Conservation (phyloP, 2,797 vertebrate species). For the Spizella passerina region DNA sequence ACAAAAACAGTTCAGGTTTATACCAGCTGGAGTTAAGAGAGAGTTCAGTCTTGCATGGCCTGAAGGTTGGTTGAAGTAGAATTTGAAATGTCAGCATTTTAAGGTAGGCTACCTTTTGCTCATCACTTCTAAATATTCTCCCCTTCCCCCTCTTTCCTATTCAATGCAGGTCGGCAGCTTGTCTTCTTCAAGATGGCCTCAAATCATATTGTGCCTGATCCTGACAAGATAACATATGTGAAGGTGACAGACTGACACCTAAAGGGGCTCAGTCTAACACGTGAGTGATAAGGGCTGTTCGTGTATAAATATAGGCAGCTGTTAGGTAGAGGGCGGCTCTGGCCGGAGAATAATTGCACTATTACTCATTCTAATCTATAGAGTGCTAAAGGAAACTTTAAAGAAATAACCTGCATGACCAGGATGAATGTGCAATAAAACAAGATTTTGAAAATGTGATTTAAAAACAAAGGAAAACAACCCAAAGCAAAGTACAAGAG, state of each 20-base stretch:
- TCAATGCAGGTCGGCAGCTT: slow-evolving; percentile 82
- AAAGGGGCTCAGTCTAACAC: not conserved
- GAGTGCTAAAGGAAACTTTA: slow-evolving; percentile 61
- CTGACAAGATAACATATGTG: slow-evolving; percentile 80
- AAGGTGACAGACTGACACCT: slow-evolving; percentile 75
- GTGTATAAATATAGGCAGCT: slow-evolving; percentile 55
- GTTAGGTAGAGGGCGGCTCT: not conserved
- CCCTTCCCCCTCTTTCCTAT: not conserved
- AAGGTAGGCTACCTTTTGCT: not conserved
- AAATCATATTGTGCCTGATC: slow-evolving; percentile 74
- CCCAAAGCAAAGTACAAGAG: slow-evolving; percentile 19
- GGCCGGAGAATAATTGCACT: slow-evolving; percentile 62
- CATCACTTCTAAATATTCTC: not conserved
- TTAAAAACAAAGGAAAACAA: not conserved
- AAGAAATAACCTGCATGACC: slow-evolving; percentile 69
- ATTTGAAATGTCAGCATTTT: not conserved
- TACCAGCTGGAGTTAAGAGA: not conserved
- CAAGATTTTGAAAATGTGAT: slow-evolving; percentile 79
- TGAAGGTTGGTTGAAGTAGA: not conserved
- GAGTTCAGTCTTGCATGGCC: not conserved
- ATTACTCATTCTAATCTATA: slow-evolving; percentile 72
- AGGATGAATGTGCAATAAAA: slow-evolving; percentile 85
- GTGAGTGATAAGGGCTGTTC: slow-evolving; percentile 49
- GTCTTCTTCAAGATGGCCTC: slow-evolving; percentile 87
- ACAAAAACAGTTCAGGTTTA: not conserved